Conservation (phyloP, 1,140 invertebrate genomes). For the Druon quercuslanigerum region DNA sequence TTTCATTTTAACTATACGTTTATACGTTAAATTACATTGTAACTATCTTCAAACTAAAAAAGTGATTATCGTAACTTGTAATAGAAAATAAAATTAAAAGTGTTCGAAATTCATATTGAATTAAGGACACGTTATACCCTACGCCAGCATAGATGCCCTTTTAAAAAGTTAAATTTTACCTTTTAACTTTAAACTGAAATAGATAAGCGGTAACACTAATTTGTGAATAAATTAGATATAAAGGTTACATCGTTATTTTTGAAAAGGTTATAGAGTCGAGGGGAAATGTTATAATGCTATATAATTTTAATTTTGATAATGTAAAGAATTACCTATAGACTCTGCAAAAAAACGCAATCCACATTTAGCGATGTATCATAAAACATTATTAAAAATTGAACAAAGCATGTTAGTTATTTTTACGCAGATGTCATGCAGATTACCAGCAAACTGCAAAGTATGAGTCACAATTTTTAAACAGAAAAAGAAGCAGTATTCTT, state of each 20-base stretch:
- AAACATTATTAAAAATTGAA: neutral
- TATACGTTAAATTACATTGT: neutral
- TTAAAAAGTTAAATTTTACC: neutral
- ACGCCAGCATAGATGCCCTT: neutral
- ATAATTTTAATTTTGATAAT: neutral
- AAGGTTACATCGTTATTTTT: neutral
- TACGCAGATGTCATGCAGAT: too few relatives aligned
- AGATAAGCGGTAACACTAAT: neutral
- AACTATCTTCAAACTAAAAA: too few relatives aligned
- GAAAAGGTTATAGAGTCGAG: neutral
- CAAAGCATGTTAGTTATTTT: too few relatives aligned
- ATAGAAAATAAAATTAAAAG: too few relatives aligned
- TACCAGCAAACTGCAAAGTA: too few relatives aligned
- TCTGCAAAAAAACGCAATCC: neutral
- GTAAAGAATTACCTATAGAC: neutral
- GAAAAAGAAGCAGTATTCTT: too few relatives aligned
- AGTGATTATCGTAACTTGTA: too few relatives aligned
- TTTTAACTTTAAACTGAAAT: neutral
- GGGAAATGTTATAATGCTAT: neutral
- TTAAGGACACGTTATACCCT: too few relatives aligned
- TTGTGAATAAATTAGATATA: neutral
- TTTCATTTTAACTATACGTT: neutral
- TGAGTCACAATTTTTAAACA: too few relatives aligned
- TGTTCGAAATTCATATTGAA: too few relatives aligned
- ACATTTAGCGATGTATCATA: neutral